Evolutionary conservation across 2,797 vertebrate species (phyloP).

Genomic region (Microtus obscurus): DNA sequence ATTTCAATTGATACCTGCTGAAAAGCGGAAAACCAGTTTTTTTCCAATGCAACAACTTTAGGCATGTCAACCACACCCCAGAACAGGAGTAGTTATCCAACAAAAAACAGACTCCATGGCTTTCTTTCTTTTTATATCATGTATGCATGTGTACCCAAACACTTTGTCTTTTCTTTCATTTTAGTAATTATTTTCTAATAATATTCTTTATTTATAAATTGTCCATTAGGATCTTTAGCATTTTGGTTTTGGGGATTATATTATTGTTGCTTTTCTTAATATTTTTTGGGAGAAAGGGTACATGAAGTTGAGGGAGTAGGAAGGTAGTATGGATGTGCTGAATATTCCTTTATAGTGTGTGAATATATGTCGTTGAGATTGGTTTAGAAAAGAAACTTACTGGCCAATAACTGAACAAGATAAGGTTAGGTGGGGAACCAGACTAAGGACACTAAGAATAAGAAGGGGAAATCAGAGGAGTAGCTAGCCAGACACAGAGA

Average conservation of each 20-base stretch:
- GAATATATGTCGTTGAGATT: background rate
- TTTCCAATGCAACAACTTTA: background rate
- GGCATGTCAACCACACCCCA: background rate
- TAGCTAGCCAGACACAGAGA: background rate
- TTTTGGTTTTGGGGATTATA: background rate
- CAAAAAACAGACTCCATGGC: too few relatives aligned
- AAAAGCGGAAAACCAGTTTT: background rate
- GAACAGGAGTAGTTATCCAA: background rate
- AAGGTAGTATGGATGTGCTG: background rate
- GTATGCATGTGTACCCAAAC: background rate
- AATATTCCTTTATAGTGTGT: background rate
- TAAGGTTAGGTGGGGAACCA: background rate
- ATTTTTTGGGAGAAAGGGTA: background rate
- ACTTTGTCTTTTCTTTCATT: background rate
- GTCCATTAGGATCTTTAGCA: background rate
- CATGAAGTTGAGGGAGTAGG: background rate
- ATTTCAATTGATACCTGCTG: background rate
- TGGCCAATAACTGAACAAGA: background rate
- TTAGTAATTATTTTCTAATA: background rate
- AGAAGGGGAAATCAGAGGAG: background rate
- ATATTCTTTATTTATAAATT: background rate
- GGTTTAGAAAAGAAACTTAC: background rate
- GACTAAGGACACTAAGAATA: background rate
- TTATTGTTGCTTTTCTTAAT: background rate
- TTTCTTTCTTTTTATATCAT: background rate